A percentile compares a stretch with the other conserved stretches of the same genome.
Evolutionary conservation across 2,113 vertebrate genomes (phyloP).

Genomic region (Gulo gulo): DNA sequence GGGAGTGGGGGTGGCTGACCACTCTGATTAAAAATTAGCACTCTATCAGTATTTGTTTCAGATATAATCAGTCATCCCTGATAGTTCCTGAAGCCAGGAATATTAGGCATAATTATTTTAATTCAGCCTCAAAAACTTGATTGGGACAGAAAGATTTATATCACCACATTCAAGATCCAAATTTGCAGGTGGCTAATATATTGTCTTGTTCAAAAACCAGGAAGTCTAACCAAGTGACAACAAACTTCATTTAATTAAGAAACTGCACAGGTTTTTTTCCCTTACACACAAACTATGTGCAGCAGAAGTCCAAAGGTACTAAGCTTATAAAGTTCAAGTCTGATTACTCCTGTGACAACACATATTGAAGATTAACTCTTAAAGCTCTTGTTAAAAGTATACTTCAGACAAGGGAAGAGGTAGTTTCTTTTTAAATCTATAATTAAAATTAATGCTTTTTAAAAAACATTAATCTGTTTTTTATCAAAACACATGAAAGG

Average conservation of each 20-base stretch:
- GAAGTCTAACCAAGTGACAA: not conserved
- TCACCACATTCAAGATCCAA: not conserved
- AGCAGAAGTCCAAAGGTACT: conserved; percentile 53
- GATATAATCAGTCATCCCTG: not conserved
- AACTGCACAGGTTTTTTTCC: not conserved
- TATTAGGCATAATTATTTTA: not conserved
- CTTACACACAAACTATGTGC: rapidly evolving
- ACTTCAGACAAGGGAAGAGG: not conserved
- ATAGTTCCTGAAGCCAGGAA: not conserved
- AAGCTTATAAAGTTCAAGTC: not conserved
- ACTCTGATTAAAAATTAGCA: conserved; percentile 25
- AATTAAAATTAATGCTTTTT: not conserved
- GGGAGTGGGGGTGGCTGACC: not conserved
- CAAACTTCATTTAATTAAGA: conserved; percentile 1
- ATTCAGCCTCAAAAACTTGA: conserved; percentile 16
- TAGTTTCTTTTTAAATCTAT: not conserved
- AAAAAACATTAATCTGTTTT: not conserved
- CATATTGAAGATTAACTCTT: conserved; percentile 40
- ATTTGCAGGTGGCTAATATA: not conserved
- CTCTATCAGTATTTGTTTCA: not conserved
- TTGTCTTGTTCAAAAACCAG: not conserved
- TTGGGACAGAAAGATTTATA: not conserved
- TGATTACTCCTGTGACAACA: conserved; percentile 26
- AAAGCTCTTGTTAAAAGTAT: conserved; percentile 28
- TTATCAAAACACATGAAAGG: not conserved